Conservation (phyloP, 2,113 vertebrate genomes). For the Myotis lucifugus region DNA sequence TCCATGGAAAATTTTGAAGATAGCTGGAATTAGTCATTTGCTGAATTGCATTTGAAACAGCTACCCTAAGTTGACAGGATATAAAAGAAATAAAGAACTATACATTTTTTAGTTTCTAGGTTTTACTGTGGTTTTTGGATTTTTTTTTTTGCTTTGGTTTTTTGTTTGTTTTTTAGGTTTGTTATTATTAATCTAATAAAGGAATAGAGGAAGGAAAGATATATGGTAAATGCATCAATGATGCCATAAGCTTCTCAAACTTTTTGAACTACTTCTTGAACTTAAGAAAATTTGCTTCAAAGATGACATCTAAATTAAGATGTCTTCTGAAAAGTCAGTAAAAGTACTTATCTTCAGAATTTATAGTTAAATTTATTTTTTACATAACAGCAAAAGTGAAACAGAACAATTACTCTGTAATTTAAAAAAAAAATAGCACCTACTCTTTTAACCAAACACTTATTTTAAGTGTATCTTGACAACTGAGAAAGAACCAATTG, state of each 20-base stretch:
- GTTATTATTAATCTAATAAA: background rate
- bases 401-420: background rate
- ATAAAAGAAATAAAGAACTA: background rate
- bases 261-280: background rate
- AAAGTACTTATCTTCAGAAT: background rate
- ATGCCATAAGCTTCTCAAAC: background rate
- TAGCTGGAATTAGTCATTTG: background rate
- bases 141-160: background rate
- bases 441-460: background rate
- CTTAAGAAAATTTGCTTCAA: conserved; percentile 44
- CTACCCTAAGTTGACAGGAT: background rate
- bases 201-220: background rate
- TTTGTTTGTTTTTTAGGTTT: background rate
- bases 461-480: conserved; percentile 31
- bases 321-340: background rate
- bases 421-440: background rate
- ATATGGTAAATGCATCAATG: background rate
- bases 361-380: conserved; percentile 14
- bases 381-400: conserved; percentile 47
- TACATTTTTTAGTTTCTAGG: background rate
- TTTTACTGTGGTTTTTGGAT: background rate
- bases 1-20: background rate
- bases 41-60: conserved; percentile 8
- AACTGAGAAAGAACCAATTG: background rate
- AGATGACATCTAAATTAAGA: background rate